A percentile compares a stretch with the other conserved stretches of the same genome.
Evolutionary conservation across 2,113 vertebrate species (phyloP).

Genomic region (Tetrao urogallus): DNA sequence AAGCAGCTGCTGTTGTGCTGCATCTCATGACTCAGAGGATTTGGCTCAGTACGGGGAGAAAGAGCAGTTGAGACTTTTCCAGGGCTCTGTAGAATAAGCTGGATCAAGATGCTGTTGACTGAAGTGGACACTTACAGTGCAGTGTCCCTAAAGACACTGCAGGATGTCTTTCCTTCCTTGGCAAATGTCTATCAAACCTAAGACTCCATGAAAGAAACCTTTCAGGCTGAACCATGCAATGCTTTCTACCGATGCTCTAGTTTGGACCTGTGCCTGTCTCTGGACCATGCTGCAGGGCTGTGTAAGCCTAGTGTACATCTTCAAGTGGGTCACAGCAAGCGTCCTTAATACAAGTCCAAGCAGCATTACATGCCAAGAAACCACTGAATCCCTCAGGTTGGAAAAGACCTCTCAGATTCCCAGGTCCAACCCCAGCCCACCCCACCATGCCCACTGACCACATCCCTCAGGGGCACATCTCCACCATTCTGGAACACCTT

Average conservation of each 20-base stretch:
- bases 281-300: neutral
- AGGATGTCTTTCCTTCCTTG: neutral
- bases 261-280: neutral
- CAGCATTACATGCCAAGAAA: neutral
- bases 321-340: accelerated
- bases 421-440: too few relatives aligned
- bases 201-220: neutral
- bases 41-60: neutral
- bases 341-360: neutral
- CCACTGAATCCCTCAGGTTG: too few relatives aligned
- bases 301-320: neutral
- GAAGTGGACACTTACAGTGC: too few relatives aligned
- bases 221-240: neutral
- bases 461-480: too few relatives aligned
- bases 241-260: neutral
- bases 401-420: too few relatives aligned
- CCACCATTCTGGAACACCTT: too few relatives aligned
- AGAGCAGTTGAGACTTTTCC: neutral
- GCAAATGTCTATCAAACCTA: neutral
- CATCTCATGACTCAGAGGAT: accelerated
- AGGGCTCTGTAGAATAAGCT: neutral
- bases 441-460: too few relatives aligned
- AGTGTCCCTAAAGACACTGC: neutral
- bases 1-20: accelerated
- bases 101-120: neutral